These are phyloP conservation scores for Athripsodes cinereus DNA, from an alignment of 2,888 invertebrate genomes.

Conservation along the genomic window DNA sequence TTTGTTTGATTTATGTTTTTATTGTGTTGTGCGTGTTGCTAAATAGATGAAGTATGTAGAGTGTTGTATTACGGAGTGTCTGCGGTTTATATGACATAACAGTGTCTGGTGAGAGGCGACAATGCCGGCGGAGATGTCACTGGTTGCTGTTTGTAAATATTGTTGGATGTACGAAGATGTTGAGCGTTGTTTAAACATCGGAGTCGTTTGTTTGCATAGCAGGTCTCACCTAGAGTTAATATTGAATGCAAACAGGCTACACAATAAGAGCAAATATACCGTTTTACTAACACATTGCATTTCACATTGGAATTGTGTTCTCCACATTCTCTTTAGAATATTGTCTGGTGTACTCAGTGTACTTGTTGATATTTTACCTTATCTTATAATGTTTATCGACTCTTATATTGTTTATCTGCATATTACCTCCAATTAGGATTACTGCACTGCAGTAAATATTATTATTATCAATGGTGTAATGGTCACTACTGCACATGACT, in stretches of 20 bases:
- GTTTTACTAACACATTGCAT: not conserved
- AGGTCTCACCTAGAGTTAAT: not conserved
- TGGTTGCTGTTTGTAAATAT: slow-evolving; percentile 11
- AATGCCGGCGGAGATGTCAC: slow-evolving; percentile 7
- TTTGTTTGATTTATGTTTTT: slow-evolving; percentile 9
- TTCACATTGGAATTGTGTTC: too few relatives aligned
- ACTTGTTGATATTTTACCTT: too few relatives aligned
- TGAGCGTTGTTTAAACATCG: not conserved
- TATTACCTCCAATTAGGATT: too few relatives aligned
- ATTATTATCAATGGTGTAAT: too few relatives aligned
- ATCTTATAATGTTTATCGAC: too few relatives aligned
- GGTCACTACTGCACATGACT: too few relatives aligned
- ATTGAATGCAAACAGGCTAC: not conserved
- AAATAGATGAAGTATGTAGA: slow-evolving; percentile 8
- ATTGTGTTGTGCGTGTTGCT: slow-evolving; percentile 5
- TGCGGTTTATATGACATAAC: slow-evolving; percentile 13
- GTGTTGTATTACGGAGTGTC: not conserved
- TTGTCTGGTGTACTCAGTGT: too few relatives aligned
- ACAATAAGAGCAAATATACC: not conserved
- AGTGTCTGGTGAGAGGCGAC: slow-evolving; percentile 1
- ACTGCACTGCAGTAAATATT: too few relatives aligned
- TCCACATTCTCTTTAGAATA: too few relatives aligned
- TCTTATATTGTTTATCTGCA: too few relatives aligned
- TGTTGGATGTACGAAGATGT: not conserved
- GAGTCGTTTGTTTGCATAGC: not conserved